These are phyloP conservation scores for Phaetusa simplex DNA, from an alignment of 2,113 vertebrate genomes.

Conservation along the genomic window DNA sequence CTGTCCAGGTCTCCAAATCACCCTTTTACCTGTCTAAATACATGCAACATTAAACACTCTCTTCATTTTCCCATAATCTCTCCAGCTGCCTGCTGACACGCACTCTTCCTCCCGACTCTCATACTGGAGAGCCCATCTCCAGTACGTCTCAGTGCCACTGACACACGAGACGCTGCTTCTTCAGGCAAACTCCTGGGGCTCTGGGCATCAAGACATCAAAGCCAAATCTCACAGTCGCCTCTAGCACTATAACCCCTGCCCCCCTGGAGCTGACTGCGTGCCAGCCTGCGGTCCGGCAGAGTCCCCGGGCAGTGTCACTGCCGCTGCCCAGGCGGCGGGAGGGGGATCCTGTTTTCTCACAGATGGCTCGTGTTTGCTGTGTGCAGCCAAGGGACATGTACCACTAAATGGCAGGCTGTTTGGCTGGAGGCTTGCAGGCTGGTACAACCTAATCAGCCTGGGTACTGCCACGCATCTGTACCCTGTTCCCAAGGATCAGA, in stretches of 20 bases:
- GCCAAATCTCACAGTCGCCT: fast-evolving
- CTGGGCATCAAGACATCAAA: not conserved
- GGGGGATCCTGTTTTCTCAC: not conserved
- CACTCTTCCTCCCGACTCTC: not conserved
- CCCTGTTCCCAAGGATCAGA: not conserved
- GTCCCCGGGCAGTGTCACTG: not conserved
- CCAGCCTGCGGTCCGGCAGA: not conserved
- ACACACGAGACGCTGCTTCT: not conserved
- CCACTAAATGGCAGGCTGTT: not conserved
- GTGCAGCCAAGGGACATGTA: not conserved
- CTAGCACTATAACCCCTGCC: not conserved
- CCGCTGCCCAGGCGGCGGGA: not conserved
- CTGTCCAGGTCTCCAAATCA: not conserved
- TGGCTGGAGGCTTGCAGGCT: constrained; percentile 24
- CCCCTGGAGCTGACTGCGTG: not conserved
- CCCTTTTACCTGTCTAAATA: not conserved
- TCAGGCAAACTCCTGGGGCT: not conserved
- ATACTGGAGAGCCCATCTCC: not conserved
- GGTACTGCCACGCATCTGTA: not conserved
- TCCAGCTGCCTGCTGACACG: not conserved
- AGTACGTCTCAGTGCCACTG: fast-evolving
- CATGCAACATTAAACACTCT: not conserved
- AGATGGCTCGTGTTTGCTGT: not conserved
- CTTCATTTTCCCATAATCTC: not conserved
- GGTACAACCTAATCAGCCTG: not conserved